phyloP scores from a whole-genome alignment of 35 echinoderm and acorn worm genomes.

The Eucidaris tribuloides region DNA sequence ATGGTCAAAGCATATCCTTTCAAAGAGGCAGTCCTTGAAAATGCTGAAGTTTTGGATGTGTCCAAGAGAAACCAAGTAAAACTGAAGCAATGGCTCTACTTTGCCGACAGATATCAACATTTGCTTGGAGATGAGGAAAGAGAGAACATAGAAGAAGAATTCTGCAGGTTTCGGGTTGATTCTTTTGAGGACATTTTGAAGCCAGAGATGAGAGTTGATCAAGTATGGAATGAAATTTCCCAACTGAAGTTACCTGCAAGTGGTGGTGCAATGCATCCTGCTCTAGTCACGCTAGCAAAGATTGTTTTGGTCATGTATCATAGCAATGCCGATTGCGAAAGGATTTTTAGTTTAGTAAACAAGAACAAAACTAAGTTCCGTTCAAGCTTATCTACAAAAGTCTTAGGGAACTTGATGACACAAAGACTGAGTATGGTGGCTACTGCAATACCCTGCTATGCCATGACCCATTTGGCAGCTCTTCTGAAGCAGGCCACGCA shows the following conservation, averaged over 20 bases:
- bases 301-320: constrained; percentile 31
- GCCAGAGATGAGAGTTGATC: constrained; percentile 5
- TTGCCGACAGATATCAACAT: constrained; percentile 28
- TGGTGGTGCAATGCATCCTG: constrained; percentile 19
- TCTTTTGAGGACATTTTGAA: constrained; percentile 32
- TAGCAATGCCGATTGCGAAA: constrained; percentile 31
- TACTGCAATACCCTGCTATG: neutral
- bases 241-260: constrained; percentile 23
- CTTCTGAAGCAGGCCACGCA: neutral
- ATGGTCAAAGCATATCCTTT: constrained; percentile 36
- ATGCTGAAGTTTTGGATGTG: constrained; percentile 32
- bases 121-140: neutral
- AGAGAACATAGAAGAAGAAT: constrained; percentile 16
- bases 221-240: constrained; percentile 41
- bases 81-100: constrained; percentile 20
- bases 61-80: constrained; percentile 9
- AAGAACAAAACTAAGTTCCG: constrained; percentile 32
- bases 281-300: constrained; percentile 27
- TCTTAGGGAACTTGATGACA: neutral
- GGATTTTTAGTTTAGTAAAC: constrained; percentile 25
- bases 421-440: constrained; percentile 5
- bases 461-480: neutral
- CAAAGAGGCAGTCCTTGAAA: constrained; percentile 25
- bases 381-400: constrained; percentile 1
- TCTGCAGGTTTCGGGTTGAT: constrained; percentile 14